A percentile compares a stretch with the other conserved stretches of the same genome.
Evolutionary conservation across 2,113 vertebrate genomes (phyloP).

Genomic region (Illadopsis cleaveri): DNA sequence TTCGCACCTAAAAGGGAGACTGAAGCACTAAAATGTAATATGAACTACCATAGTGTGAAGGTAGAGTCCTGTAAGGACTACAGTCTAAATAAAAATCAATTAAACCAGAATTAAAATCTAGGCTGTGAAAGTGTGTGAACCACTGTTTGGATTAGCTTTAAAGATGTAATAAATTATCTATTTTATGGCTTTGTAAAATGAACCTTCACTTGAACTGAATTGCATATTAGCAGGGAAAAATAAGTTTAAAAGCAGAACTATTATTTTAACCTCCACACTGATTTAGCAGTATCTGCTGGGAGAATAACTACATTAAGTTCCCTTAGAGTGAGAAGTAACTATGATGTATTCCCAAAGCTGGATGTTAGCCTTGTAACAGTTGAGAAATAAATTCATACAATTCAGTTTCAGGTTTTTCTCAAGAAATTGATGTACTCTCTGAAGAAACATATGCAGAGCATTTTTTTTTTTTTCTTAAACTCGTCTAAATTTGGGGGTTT

Average conservation of each 20-base stretch:
- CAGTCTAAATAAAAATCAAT: not conserved
- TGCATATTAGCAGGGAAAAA: not conserved
- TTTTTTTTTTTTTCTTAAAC: not conserved
- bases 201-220: not conserved
- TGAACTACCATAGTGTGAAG: not conserved
- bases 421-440: not conserved
- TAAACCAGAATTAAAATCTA: not conserved
- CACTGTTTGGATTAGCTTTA: not conserved
- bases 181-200: not conserved
- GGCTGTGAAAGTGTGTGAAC: not conserved
- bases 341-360: not conserved
- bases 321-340: not conserved
- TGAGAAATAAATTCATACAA: not conserved
- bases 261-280: rapidly evolving
- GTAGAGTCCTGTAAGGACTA: not conserved
- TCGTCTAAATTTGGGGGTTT: not conserved
- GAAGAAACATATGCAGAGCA: not conserved
- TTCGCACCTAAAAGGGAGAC: not conserved
- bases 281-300: not conserved
- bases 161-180: not conserved
- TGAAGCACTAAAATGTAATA: not conserved
- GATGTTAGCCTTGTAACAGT: not conserved
- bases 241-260: not conserved
- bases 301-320: not conserved
- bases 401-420: not conserved